Conservation (phyloP, 2,888 invertebrate species). For the Embidobia sp. region DNA sequence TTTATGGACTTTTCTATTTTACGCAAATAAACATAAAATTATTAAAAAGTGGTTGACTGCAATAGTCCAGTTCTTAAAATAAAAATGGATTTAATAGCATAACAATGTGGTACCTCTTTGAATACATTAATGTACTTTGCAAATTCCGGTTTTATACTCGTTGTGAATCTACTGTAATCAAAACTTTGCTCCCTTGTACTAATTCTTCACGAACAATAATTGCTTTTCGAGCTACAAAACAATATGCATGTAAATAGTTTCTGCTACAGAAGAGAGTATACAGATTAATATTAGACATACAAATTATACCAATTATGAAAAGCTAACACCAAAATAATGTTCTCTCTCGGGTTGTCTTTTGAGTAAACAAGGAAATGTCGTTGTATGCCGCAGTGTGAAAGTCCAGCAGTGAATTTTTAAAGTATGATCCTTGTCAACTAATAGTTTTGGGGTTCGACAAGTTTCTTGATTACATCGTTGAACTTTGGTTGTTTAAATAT, state of each 20-base stretch:
- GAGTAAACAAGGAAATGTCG: conserved; percentile 11
- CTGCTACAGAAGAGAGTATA: conserved; percentile 10
- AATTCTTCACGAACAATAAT: conserved; percentile 38
- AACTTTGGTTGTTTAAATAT: conserved; percentile 1
- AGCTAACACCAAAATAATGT: conserved; percentile 18
- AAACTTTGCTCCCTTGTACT: conserved; percentile 9
- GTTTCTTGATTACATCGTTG: conserved; percentile 18
- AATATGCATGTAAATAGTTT: conserved; percentile 27
- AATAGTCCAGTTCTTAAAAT: neutral
- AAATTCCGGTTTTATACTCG: conserved; percentile 13
- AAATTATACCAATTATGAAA: conserved; percentile 28
- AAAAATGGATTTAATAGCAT: conserved; percentile 3
- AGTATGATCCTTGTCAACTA: conserved; percentile 4
- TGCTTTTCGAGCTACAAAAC: conserved; percentile 15
- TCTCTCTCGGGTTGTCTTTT: neutral
- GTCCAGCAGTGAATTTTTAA: conserved; percentile 9
- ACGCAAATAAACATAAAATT: neutral
- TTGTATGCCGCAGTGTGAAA: neutral
- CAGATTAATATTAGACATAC: conserved; percentile 15
- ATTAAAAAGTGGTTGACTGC: too few species aligned
- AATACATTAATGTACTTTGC: conserved; percentile 4
- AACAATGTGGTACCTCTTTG: conserved; percentile 10
- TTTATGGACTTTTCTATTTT: too few species aligned
- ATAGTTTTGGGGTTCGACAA: conserved; percentile 17
- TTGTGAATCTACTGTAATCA: conserved; percentile 23